These are phyloP conservation scores for Chunga burmeisteri DNA, from an alignment of 2,113 vertebrate species.

Conservation along the genomic window DNA sequence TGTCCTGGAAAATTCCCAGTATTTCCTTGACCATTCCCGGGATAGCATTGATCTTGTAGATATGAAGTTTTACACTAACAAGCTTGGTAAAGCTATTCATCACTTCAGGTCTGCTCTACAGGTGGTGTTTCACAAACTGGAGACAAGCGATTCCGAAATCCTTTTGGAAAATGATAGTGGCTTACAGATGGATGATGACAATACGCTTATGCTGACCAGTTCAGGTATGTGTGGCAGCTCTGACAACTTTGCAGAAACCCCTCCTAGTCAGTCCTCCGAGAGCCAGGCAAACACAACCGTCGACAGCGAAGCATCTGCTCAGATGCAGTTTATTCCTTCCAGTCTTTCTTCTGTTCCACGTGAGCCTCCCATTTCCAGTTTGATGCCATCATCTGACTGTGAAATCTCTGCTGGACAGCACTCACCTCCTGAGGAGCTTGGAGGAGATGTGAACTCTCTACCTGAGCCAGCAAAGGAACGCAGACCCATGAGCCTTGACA, in stretches of 20 bases:
- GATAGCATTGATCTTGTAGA: conserved; percentile 74
- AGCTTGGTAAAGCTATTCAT: conserved; percentile 84
- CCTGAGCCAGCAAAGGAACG: conserved; percentile 51
- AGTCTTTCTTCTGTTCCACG: conserved; percentile 30
- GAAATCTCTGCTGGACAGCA: not conserved
- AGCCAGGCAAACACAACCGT: conserved; percentile 59
- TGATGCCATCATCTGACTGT: conserved; percentile 7
- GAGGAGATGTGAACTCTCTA: not conserved
- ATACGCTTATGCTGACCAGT: conserved; percentile 52
- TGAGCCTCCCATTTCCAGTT: conserved; percentile 33
- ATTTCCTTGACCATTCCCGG: conserved; percentile 64
- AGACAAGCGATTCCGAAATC: conserved; percentile 73
- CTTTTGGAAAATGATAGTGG: conserved; percentile 72
- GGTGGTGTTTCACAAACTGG: conserved; percentile 87
- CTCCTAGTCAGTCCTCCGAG: conserved; percentile 74
- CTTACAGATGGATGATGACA: conserved; percentile 72
- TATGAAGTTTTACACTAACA: conserved; percentile 81
- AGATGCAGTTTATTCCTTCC: conserved; percentile 36
- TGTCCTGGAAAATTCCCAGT: conserved; percentile 78
- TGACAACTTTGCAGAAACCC: conserved; percentile 74
- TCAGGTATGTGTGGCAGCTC: conserved; percentile 60
- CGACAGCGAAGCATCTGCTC: conserved; percentile 49
- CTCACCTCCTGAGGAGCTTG: not conserved
- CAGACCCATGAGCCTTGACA: conserved; percentile 75
- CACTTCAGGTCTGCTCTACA: conserved; percentile 86